A percentile compares a stretch with the other conserved stretches of the same genome.
These are phyloP conservation scores for Chiroxiphia lanceolata DNA, from an alignment of 2,797 vertebrate species.

Conservation along the genomic window DNA sequence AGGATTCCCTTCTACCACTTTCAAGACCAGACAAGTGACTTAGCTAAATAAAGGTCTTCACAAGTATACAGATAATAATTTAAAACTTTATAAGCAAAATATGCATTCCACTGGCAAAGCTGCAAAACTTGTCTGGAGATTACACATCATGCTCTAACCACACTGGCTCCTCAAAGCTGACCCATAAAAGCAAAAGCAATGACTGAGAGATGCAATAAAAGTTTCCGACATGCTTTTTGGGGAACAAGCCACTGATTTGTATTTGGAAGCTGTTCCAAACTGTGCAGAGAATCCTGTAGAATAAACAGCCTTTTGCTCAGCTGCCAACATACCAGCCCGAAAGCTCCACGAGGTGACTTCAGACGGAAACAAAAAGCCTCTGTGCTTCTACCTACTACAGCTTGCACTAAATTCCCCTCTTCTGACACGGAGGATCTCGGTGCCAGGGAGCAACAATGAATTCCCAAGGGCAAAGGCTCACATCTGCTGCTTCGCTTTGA, in stretches of 20 bases:
- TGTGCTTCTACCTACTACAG: background rate
- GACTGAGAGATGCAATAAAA: background rate
- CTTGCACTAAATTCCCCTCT: background rate
- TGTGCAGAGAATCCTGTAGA: background rate
- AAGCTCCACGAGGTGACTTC: background rate
- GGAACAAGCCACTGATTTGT: slow-evolving; percentile 32
- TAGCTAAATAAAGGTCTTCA: background rate
- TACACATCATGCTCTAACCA: background rate
- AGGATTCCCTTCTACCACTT: background rate
- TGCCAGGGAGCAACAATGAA: background rate
- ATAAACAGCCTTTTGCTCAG: slow-evolving; percentile 43
- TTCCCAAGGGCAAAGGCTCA: background rate
- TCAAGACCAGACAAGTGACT: background rate
- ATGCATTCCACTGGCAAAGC: background rate
- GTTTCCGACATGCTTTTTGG: slow-evolving; percentile 20
- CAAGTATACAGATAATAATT: background rate
- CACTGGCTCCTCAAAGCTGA: slow-evolving; percentile 2
- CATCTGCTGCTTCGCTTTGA: background rate
- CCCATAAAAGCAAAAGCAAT: background rate
- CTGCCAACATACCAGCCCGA: background rate
- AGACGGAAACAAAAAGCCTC: background rate
- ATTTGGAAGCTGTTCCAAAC: slow-evolving; percentile 2
- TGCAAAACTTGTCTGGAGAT: background rate
- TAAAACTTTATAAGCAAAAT: background rate
- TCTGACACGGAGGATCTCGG: background rate